Base-by-base conservation (phyloP, 1,140 invertebrate species). In the Drosophila hydei region DNA sequence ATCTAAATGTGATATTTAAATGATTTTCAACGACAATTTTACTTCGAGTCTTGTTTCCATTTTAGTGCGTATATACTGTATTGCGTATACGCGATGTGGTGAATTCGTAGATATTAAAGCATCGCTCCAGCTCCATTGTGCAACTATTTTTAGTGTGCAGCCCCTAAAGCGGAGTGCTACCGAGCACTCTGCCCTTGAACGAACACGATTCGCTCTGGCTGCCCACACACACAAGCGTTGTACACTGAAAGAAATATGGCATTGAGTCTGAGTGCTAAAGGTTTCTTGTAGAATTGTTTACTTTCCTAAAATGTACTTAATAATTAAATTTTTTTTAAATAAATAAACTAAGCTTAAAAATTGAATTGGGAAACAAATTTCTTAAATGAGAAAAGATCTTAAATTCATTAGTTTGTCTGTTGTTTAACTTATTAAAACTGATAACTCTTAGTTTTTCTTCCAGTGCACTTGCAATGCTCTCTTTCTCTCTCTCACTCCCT, bases 41-140 rank as follows among this genome's bases (percentile, higher is more conserved):
- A n/a, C n/a, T n/a, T n/a, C n/a, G n/a, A n/a, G n/a, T n/a, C n/a
- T n/a, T n/a, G 2, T 23, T 23, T 23, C 2, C 21, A 2, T 33
- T 33, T 2, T 33, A 33, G 9, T 5, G 30, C 9, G 30, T 33
- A 1, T 23, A 14, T 6, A 58, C 30, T 40, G 33, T 52, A 78
- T 88, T 87, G 77, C 83, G 81, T 85, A 85, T 85, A 85, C 81
- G 81, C 52, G 60, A 59, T 75, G 83, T 79, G 71, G 77, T 79
- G 72, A 42, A 33, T 62, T 21, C 9, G 7, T 7, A 36, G 2
- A 27, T 14, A 14, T 69, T 62, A 36, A 52, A 62, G 21, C 58
- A 11, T 36, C 38, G 30, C 58, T 62, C 25, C 48, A 19, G 38
- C 19, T 42, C 38, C 21, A 47, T 43, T 9, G 63, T 56, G 14